phyloP scores from a whole-genome alignment of 2,888 invertebrate species.

The Prostheceraeus crozeri region DNA sequence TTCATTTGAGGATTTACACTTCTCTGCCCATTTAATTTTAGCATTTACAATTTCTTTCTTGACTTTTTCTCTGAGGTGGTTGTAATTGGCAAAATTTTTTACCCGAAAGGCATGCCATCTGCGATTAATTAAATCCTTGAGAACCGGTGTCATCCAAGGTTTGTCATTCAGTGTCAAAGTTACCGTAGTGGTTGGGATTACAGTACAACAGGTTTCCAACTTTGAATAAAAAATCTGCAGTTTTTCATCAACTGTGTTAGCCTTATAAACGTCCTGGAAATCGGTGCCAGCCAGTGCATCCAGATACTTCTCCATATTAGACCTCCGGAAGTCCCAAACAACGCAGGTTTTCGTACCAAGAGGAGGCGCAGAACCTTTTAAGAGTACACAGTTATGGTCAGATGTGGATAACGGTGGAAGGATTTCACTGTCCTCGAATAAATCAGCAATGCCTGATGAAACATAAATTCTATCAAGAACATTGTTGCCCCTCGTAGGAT shows the following conservation, averaged over 20 bases:
- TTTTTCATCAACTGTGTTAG: constrained; percentile 5
- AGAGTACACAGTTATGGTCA: too few species aligned
- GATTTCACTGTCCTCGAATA: too few species aligned
- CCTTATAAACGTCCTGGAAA: neutral
- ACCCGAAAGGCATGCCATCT: constrained; percentile 6
- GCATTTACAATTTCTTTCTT: constrained; percentile 10
- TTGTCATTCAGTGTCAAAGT: neutral
- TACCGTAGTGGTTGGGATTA: neutral
- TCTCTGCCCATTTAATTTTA: constrained; percentile 1
- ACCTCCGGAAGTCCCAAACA: constrained; percentile 5
- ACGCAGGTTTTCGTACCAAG: too few species aligned
- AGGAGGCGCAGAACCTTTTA: too few species aligned
- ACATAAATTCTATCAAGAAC: too few species aligned
- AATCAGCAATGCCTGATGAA: too few species aligned
- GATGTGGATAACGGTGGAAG: too few species aligned
- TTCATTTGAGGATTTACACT: constrained; percentile 6
- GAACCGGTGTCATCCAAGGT: constrained; percentile 22
- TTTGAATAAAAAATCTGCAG: constrained; percentile 7
- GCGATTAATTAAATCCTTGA: neutral
- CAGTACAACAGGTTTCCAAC: neutral
- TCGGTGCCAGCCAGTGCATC: constrained; percentile 17
- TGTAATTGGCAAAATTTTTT: constrained; percentile 14
- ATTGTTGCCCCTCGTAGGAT: too few species aligned
- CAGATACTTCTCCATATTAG: constrained; percentile 8
- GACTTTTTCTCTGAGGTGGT: constrained; percentile 18